phyloP scores from a whole-genome alignment of 2,888 invertebrate species.

The Oxytorus armatus region DNA sequence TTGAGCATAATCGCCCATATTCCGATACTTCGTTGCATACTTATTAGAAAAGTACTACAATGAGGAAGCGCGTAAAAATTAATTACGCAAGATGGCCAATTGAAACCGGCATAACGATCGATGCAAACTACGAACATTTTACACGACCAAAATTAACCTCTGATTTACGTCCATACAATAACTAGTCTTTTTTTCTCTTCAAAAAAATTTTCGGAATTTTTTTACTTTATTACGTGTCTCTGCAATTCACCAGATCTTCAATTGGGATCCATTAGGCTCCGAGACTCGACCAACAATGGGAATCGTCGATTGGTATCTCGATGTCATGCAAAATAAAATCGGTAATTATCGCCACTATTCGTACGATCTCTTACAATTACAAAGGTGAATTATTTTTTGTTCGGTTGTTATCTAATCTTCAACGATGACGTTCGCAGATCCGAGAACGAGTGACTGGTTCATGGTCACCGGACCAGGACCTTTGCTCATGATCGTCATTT shows the following conservation, averaged over 20 bases:
- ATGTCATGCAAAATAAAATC: slow-evolving; percentile 78
- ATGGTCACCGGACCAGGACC: slow-evolving; percentile 89
- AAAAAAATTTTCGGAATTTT: too few species aligned
- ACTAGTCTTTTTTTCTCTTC: neutral
- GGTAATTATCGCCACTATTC: slow-evolving; percentile 72
- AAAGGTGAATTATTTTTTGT: neutral
- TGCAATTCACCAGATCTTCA: slow-evolving; percentile 67
- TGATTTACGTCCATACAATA: neutral
- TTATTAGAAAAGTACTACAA: too few species aligned
- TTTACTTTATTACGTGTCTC: slow-evolving; percentile 25
- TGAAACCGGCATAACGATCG: too few species aligned
- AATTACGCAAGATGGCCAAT: too few species aligned
- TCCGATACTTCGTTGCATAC: too few species aligned
- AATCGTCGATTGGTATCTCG: slow-evolving; percentile 79
- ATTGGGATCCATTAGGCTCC: neutral
- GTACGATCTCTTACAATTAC: neutral
- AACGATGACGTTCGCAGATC: slow-evolving; percentile 85
- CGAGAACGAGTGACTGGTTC: slow-evolving; percentile 90
- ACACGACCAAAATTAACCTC: neutral
- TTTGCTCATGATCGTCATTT: slow-evolving; percentile 87
- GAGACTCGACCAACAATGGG: slow-evolving; percentile 74
- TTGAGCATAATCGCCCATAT: neutral
- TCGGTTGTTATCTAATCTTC: slow-evolving; percentile 5
- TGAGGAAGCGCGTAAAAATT: too few species aligned
- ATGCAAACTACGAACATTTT: too few species aligned